phyloP scores from a whole-genome alignment of 1,140 invertebrate species.

The Diploscapter pachys region DNA sequence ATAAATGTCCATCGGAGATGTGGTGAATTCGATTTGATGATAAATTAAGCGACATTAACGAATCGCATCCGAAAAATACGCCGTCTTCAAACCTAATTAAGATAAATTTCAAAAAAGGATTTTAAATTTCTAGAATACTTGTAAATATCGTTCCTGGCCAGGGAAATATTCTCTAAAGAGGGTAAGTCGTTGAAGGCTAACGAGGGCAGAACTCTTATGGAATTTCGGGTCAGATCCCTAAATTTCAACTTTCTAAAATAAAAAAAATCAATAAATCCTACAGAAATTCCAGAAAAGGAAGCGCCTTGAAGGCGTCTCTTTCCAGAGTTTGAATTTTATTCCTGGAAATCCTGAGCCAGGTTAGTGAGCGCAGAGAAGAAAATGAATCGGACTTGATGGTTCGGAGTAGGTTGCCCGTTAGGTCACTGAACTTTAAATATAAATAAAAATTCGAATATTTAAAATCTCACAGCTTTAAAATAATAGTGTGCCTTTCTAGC shows the following conservation, averaged over 20 bases:
- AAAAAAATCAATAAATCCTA: slow-evolving; percentile 61
- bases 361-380: slow-evolving; percentile 67
- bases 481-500: slow-evolving; percentile 4
- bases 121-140: too few relatives aligned
- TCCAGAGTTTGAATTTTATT: slow-evolving; percentile 72
- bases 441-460: background rate
- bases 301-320: slow-evolving; percentile 71
- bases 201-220: too few relatives aligned
- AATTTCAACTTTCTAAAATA: too few relatives aligned
- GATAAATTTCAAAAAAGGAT: slow-evolving; percentile 70
- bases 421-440: slow-evolving; percentile 15
- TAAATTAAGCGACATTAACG: slow-evolving; percentile 65
- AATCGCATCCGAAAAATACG: slow-evolving; percentile 24
- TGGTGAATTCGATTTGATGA: slow-evolving; percentile 76
- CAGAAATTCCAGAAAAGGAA: slow-evolving; percentile 71
- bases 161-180: too few relatives aligned
- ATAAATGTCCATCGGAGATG: slow-evolving; percentile 79
- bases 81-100: slow-evolving; percentile 61
- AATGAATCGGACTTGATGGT: slow-evolving; percentile 6
- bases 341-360: slow-evolving; percentile 75
- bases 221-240: too few relatives aligned
- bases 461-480: slow-evolving; percentile 22
- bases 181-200: too few relatives aligned
- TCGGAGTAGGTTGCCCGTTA: slow-evolving; percentile 9
- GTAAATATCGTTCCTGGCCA: too few relatives aligned